Evolutionary conservation across 2,888 invertebrate species (phyloP).

Genomic region (Netelia inedita): DNA sequence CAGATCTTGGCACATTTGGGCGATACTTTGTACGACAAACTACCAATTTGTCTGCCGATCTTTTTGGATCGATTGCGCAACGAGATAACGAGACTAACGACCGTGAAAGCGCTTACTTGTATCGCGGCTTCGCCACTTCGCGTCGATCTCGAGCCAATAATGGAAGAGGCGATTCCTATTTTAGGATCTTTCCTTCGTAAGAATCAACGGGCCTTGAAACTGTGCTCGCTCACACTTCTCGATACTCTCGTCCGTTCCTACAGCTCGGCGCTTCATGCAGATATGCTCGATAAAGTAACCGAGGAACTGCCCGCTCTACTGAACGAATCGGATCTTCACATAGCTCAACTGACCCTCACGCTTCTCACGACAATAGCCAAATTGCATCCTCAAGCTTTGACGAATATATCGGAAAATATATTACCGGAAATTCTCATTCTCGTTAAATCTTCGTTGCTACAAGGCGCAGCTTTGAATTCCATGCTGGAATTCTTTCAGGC

Average conservation of each 20-base stretch:
- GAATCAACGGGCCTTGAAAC: constrained; percentile 97
- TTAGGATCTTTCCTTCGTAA: constrained; percentile 97
- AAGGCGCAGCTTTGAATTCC: constrained; percentile 96
- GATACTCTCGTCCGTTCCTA: constrained; percentile 97
- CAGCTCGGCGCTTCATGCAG: constrained; percentile 89
- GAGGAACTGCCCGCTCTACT: constrained; percentile 96
- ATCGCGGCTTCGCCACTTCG: constrained; percentile 96
- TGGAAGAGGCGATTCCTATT: constrained; percentile 95
- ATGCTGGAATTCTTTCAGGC: constrained; percentile 97
- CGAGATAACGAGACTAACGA: constrained; percentile 98
- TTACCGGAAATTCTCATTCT: constrained; percentile 94
- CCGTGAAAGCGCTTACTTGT: constrained; percentile 97
- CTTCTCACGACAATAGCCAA: constrained; percentile 93
- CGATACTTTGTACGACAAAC: constrained; percentile 92
- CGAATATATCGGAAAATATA: constrained; percentile 90
- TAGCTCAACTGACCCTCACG: constrained; percentile 95
- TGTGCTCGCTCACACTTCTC: constrained; percentile 95
- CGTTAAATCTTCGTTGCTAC: constrained; percentile 96
- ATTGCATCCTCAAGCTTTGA: constrained; percentile 92
- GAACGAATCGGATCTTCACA: constrained; percentile 97
- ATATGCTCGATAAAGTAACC: constrained; percentile 92
- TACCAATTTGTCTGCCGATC: constrained; percentile 95
- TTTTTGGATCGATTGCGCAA: constrained; percentile 97
- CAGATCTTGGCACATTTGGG: constrained; percentile 97
- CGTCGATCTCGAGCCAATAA: constrained; percentile 93